These are phyloP conservation scores for Belgica antarctica DNA, from an alignment of 2,888 invertebrate species.

Conservation along the genomic window DNA sequence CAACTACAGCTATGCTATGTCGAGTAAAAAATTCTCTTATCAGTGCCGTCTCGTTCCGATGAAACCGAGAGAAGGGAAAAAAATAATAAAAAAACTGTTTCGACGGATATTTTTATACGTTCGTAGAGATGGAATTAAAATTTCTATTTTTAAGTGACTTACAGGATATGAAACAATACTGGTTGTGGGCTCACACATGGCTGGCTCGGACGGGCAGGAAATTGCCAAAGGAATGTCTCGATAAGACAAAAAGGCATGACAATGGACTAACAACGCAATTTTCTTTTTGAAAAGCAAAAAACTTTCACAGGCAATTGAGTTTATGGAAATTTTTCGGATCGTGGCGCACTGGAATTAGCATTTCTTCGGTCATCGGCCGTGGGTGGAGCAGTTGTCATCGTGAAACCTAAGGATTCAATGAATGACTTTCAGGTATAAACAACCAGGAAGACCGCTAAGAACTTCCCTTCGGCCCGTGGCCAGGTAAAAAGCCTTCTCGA, in stretches of 20 bases:
- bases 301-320: constrained; percentile 41
- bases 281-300: not conserved
- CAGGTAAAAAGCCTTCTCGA: too few species aligned
- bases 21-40: not conserved
- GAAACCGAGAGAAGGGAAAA: not conserved
- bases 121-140: constrained; percentile 9
- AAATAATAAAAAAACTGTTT: not conserved
- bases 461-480: too few species aligned
- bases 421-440: too few species aligned
- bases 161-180: constrained; percentile 32
- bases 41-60: not conserved
- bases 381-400: too few species aligned
- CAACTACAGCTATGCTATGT: not conserved
- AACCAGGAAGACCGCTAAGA: too few species aligned
- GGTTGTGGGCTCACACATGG: constrained; percentile 23
- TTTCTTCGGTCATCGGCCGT: not conserved
- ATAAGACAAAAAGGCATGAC: constrained; percentile 3
- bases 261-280: constrained; percentile 19
- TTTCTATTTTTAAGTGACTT: constrained; percentile 3
- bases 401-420: too few species aligned
- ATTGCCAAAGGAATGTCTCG: constrained; percentile 7
- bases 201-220: constrained; percentile 17
- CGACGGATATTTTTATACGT: constrained; percentile 11
- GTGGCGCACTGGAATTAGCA: too few species aligned
- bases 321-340: constrained; percentile 36